A percentile compares a stretch with the other conserved stretches of the same genome.
Evolutionary conservation across 2,113 vertebrate species (phyloP).

Genomic region (Colius striatus): DNA sequence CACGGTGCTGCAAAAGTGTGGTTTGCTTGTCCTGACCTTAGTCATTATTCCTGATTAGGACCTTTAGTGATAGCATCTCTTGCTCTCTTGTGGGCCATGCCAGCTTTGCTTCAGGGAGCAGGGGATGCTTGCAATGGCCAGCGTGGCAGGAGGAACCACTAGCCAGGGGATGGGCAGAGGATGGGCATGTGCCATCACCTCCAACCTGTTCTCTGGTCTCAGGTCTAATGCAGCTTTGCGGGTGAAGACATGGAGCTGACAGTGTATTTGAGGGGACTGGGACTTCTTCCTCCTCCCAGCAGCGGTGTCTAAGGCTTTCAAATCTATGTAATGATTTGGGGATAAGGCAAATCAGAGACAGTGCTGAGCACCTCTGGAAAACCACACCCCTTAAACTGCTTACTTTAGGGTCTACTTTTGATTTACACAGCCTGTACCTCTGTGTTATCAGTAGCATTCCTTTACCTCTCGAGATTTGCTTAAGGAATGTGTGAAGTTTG

Average conservation of each 20-base stretch:
- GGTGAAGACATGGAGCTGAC: not conserved
- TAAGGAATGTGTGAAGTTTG: not conserved
- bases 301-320: not conserved
- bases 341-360: not conserved
- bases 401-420: not conserved
- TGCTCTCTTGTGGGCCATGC: not conserved
- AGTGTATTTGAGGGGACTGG: not conserved
- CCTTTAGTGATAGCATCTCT: not conserved
- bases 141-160: accelerated
- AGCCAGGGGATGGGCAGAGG: not conserved
- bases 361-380: not conserved
- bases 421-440: not conserved
- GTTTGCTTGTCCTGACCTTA: not conserved
- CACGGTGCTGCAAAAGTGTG: not conserved
- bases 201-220: not conserved
- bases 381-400: not conserved
- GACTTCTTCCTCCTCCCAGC: not conserved
- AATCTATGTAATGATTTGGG: not conserved
- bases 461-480: not conserved
- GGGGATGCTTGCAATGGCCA: not conserved
- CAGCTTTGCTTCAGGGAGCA: not conserved
- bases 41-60: not conserved
- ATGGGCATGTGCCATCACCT: not conserved
- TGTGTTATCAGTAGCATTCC: not conserved
- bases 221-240: not conserved